A percentile compares a stretch with the other conserved stretches of the same genome.
phyloP scores from a whole-genome alignment of 2,113 vertebrate species.

The Ictalurus furcatus region DNA sequence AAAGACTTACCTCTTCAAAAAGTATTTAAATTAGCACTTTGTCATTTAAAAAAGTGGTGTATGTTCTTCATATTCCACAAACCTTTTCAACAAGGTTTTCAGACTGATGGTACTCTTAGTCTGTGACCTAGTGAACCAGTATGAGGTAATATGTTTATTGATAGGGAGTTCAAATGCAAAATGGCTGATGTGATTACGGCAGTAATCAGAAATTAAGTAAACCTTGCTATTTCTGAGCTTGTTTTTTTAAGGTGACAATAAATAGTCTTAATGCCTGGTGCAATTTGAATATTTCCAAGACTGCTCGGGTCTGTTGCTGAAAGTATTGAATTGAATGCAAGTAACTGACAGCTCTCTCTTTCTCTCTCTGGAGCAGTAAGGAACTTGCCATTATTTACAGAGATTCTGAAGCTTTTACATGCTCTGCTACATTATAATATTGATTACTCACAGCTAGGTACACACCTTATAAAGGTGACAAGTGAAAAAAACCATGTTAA shows the following conservation, averaged over 20 bases:
- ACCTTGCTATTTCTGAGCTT: neutral
- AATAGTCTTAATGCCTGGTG: neutral
- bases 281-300: neutral
- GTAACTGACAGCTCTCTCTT: neutral
- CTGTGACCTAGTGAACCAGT: neutral
- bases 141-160: neutral
- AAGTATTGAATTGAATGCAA: neutral
- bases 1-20: neutral
- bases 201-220: constrained; percentile 1
- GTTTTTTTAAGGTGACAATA: neutral
- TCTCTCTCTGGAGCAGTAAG: neutral
- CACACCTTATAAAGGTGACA: neutral
- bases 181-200: neutral
- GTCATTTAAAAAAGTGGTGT: neutral
- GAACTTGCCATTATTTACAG: neutral
- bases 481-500: neutral
- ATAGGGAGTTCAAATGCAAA: neutral
- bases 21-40: neutral
- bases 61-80: neutral
- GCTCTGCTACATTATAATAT: neutral
- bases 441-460: neutral
- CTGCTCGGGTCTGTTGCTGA: neutral
- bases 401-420: neutral
- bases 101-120: neutral
- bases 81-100: neutral